These are phyloP conservation scores for Eremobia ochroleuca DNA, from an alignment of 2,888 invertebrate genomes.

Conservation along the genomic window DNA sequence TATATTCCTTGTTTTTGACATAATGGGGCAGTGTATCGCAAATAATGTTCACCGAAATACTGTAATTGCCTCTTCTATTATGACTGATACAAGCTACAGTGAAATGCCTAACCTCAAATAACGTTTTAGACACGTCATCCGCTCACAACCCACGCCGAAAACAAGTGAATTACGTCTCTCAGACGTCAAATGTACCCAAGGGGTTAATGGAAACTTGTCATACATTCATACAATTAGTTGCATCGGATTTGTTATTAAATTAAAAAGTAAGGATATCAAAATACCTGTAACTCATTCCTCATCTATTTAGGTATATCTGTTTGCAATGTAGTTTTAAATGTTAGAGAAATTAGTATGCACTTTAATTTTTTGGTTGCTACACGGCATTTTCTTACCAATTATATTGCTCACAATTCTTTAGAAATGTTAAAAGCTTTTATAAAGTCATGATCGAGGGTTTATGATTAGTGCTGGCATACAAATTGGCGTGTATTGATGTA, in stretches of 20 bases:
- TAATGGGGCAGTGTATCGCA: too few species aligned
- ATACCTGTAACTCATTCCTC: slow-evolving; percentile 6
- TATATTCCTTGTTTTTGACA: too few species aligned
- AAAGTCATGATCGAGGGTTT: slow-evolving; percentile 40
- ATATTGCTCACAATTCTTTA: slow-evolving; percentile 59
- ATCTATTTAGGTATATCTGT: not conserved
- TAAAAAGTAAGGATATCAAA: slow-evolving; percentile 9
- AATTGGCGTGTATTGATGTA: slow-evolving; percentile 32
- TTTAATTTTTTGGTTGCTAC: slow-evolving; percentile 14
- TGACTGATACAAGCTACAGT: too few species aligned
- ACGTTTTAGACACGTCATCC: too few species aligned
- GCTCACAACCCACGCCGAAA: too few species aligned
- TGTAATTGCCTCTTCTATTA: too few species aligned
- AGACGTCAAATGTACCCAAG: too few species aligned
- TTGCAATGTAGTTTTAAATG: slow-evolving; percentile 18
- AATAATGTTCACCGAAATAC: too few species aligned
- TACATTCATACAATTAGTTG: slow-evolving; percentile 1
- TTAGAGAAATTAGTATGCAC: slow-evolving; percentile 14
- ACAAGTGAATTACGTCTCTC: too few species aligned
- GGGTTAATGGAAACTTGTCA: not conserved
- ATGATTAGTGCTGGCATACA: slow-evolving; percentile 65
- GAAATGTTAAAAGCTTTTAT: slow-evolving; percentile 44
- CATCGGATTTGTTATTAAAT: slow-evolving; percentile 18
- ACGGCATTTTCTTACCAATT: not conserved
- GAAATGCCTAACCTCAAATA: too few species aligned